These are phyloP conservation scores for Globodera ellingtonae DNA, from an alignment of 1,140 invertebrate species.

Conservation along the genomic window DNA sequence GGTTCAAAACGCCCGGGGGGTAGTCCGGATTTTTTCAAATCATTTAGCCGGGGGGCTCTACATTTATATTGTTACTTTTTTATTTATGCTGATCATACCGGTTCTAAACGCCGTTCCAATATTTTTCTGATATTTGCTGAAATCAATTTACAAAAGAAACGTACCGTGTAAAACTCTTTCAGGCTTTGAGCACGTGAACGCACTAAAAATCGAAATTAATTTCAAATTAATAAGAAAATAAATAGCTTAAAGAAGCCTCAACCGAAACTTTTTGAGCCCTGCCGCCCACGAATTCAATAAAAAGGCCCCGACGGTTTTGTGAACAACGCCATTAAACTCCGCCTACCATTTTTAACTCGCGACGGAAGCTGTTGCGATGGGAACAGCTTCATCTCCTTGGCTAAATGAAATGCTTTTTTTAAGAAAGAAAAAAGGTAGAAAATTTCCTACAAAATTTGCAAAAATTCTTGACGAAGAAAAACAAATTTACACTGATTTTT, in stretches of 20 bases:
- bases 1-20: no score
- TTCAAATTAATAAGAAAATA: neutral
- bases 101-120: neutral
- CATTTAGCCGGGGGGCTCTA: neutral
- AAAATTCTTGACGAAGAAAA: no score
- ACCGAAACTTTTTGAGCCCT: neutral
- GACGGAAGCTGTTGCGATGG: slow-evolving; percentile 20
- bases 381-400: slow-evolving; percentile 34
- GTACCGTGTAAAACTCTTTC: slow-evolving; percentile 14
- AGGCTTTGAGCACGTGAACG: slow-evolving; percentile 38
- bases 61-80: neutral
- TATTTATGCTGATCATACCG: neutral
- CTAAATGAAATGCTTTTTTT: neutral
- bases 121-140: neutral
- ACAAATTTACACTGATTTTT: no score
- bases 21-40: no score
- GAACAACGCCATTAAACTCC: no score
- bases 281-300: no score
- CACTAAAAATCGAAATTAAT: slow-evolving; percentile 11
- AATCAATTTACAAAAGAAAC: neutral
- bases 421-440: no score
- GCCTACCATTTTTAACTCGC: slow-evolving; percentile 35
- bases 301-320: no score
- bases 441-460: no score
- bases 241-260: neutral